Conservation (phyloP, 2,888 invertebrate genomes). For the Cephus rjabovi region DNA sequence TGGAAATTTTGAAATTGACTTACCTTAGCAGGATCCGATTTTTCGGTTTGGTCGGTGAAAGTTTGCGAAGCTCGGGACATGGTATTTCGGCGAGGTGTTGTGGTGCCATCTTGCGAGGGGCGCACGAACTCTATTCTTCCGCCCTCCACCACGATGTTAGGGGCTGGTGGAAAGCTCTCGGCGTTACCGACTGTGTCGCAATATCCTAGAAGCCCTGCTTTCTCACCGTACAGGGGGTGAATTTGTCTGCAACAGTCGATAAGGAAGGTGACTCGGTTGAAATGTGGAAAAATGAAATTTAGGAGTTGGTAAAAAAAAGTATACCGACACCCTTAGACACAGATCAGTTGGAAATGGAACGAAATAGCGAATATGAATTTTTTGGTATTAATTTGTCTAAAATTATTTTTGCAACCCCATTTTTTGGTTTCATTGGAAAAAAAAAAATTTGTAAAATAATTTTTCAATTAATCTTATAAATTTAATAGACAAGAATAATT, state of each 20-base stretch:
- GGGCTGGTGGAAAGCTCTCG: slow-evolving; percentile 63
- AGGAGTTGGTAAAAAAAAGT: slow-evolving; percentile 5
- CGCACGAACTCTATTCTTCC: slow-evolving; percentile 68
- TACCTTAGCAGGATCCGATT: slow-evolving; percentile 62
- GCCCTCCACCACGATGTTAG: slow-evolving; percentile 69
- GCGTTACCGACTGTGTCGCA: slow-evolving; percentile 61
- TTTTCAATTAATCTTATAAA: no score
- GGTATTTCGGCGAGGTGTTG: slow-evolving; percentile 48
- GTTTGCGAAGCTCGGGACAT: slow-evolving; percentile 57
- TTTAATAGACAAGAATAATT: no score
- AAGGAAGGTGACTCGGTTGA: slow-evolving; percentile 25
- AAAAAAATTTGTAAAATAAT: no score
- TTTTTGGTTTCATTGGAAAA: no score
- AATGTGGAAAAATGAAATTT: neutral
- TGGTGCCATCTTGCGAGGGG: slow-evolving; percentile 63
- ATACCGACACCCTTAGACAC: neutral
- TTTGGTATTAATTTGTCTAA: no score
- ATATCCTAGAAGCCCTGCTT: slow-evolving; percentile 62
- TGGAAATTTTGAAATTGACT: slow-evolving; percentile 14
- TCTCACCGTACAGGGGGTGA: slow-evolving; percentile 65
- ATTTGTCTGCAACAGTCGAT: slow-evolving; percentile 64
- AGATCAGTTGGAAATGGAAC: neutral
- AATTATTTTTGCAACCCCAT: no score
- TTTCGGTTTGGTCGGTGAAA: slow-evolving; percentile 53
- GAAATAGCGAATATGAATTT: no score